Base-by-base conservation (phyloP, 2,113 vertebrate genomes). In the Scalopus aquaticus region DNA sequence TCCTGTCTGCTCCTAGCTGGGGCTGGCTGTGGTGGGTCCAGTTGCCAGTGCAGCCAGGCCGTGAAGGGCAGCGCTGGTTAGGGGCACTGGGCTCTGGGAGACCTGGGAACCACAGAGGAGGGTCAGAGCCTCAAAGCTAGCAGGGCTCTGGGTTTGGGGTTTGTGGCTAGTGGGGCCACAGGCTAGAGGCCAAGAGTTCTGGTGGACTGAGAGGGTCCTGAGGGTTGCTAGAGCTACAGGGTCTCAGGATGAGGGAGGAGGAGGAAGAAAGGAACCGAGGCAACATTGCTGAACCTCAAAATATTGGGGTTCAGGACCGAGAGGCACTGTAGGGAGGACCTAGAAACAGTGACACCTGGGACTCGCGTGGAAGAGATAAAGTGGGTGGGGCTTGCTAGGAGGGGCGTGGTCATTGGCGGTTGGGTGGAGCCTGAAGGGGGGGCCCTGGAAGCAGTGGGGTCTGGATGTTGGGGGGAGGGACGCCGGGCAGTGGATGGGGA, bases 1-100 rank as follows among this genome's bases (percentile, higher is more conserved):
- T 70, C 60, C 73, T 94, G 89, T 58, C 22, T 0, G 46, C 49
- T 94, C 80, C 96, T 73, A 62, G 95, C 72, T 77, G 44, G 49
- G 82, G 86, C 91, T 89, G 91, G 93, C 89, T 91, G 39, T 64
- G 76, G 86, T 80, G 84, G 83, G 89, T 96, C 64, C 67, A 91
- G 89, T 74, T 62, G 91, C 92, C 95, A 91, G 87, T 8, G 58
- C 64, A 46, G 67, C 64, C 90, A 93, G 80, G 93, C 93, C 22
- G 46, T 90, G 90, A 96, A 96, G 88, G 78, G 89, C 89, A 79
- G 82, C 11, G 3, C 42, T 54, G 70, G 32, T n/a, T 76, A 84
- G 81, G 81, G 69, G 6, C 39, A 67, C 4, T 11, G 26, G 62
- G 35, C 73, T 60, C 49, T n/a, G 32, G 22, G 39, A 49, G 39